Evolutionary conservation across 2,113 vertebrate species (phyloP).

Genomic region (Anhinga anhinga): DNA sequence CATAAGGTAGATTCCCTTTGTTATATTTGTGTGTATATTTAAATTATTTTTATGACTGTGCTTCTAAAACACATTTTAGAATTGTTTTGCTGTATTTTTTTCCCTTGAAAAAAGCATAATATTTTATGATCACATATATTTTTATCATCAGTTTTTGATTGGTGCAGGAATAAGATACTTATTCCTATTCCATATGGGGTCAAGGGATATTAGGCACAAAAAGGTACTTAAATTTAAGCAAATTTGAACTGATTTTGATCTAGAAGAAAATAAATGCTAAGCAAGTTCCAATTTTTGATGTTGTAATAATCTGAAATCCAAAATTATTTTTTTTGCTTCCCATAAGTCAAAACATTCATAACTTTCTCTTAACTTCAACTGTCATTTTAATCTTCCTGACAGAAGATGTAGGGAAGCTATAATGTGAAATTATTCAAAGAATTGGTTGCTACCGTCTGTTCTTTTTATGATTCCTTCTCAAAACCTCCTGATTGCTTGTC

Average conservation of each 20-base stretch:
- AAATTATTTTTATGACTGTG: not conserved
- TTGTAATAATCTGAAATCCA: not conserved
- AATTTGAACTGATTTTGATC: not conserved
- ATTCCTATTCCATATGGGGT: not conserved
- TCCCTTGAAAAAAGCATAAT: not conserved
- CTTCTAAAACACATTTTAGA: not conserved
- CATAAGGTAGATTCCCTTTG: not conserved
- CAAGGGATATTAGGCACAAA: not conserved
- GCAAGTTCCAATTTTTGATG: not conserved
- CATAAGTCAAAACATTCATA: not conserved
- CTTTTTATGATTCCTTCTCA: not conserved
- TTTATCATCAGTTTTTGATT: not conserved
- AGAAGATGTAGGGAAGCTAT: not conserved
- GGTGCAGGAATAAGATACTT: not conserved
- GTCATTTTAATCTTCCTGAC: not conserved
- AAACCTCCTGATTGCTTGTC: not conserved
- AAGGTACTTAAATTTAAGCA: not conserved
- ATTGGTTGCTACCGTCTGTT: not conserved
- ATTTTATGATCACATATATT: not conserved
- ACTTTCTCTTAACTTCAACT: not conserved
- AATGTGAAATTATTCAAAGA: not conserved
- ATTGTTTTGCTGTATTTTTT: not conserved
- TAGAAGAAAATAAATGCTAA: not conserved
- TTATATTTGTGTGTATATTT: not conserved
- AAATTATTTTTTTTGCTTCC: not conserved